Evolutionary conservation across 53 echinoderm and acorn worm species (phyloP).

Genomic region (Stichopus horrens): DNA sequence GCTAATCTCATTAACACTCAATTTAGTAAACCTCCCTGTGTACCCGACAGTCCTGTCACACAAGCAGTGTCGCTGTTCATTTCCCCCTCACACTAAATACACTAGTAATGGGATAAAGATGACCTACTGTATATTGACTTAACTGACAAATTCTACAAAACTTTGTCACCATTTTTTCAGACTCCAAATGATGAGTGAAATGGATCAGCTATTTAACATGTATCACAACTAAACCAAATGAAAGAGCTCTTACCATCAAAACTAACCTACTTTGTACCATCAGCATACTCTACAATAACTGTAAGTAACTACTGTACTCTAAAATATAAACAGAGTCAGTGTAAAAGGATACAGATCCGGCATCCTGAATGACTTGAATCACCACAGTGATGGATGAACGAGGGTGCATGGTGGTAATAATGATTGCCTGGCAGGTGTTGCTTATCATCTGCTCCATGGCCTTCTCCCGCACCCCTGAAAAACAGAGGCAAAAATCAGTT

Average conservation of each 20-base stretch:
- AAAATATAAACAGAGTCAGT: too few species aligned
- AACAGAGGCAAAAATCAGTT: background rate
- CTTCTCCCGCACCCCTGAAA: slow-evolving; percentile 82
- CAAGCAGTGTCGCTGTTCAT: too few species aligned
- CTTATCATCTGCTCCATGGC: slow-evolving; percentile 78
- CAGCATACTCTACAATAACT: background rate
- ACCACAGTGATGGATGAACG: slow-evolving; percentile 85
- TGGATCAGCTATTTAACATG: background rate
- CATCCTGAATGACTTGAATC: slow-evolving; percentile 80
- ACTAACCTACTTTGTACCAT: background rate
- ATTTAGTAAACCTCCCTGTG: too few species aligned
- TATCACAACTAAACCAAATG: background rate
- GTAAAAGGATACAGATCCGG: slow-evolving; percentile 95
- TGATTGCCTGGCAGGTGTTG: slow-evolving; percentile 80
- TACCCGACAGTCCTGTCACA: too few species aligned
- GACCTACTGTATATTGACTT: too few species aligned
- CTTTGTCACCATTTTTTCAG: too few species aligned
- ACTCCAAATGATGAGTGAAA: too few species aligned
- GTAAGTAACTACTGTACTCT: too few species aligned
- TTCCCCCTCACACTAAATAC: too few species aligned
- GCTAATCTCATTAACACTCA: too few species aligned
- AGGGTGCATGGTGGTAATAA: slow-evolving; percentile 81
- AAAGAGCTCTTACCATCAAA: background rate
- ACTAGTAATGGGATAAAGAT: too few species aligned
- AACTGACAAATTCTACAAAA: too few species aligned